These are phyloP conservation scores for Haliclona indistincta DNA, from an alignment of 37 sponge, comb jelly and placozoan genomes.

Conservation along the genomic window DNA sequence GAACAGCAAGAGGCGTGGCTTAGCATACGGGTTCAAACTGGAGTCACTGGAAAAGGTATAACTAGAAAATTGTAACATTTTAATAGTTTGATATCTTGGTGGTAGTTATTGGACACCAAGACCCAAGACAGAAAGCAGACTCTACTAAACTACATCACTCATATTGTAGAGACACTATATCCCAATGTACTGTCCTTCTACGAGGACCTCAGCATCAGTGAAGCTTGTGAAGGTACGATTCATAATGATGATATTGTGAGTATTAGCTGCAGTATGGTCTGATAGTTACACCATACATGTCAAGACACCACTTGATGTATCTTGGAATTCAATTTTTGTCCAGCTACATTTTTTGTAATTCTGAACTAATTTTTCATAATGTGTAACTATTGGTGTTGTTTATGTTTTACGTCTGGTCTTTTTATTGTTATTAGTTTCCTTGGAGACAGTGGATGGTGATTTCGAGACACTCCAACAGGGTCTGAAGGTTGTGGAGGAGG, in stretches of 20 bases:
- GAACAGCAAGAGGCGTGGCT: conserved; percentile 84
- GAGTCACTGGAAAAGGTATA: conserved; percentile 76
- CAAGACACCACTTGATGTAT: too few species aligned
- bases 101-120: conserved; percentile 62
- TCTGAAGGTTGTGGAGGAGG: conserved; percentile 37
- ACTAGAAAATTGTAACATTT: not conserved
- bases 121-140: conserved; percentile 65
- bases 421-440: conserved; percentile 49
- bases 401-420: not conserved
- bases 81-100: not conserved
- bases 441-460: conserved; percentile 65
- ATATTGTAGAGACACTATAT: conserved; percentile 71
- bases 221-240: conserved; percentile 57
- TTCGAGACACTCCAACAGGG: conserved; percentile 56
- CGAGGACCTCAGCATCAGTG: conserved; percentile 59
- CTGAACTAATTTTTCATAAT: not conserved
- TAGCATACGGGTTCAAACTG: conserved; percentile 74
- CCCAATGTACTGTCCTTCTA: conserved; percentile 72
- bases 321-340: too few species aligned
- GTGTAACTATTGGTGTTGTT: not conserved
- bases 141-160: conserved; percentile 69
- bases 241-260: not conserved
- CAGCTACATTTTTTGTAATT: too few species aligned
- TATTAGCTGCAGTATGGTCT: too few species aligned
- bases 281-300: too few species aligned